Evolutionary conservation across 2,113 vertebrate species (phyloP), one percentile per base, ranked within the genome.

Genomic region (Natator depressus): DNA sequence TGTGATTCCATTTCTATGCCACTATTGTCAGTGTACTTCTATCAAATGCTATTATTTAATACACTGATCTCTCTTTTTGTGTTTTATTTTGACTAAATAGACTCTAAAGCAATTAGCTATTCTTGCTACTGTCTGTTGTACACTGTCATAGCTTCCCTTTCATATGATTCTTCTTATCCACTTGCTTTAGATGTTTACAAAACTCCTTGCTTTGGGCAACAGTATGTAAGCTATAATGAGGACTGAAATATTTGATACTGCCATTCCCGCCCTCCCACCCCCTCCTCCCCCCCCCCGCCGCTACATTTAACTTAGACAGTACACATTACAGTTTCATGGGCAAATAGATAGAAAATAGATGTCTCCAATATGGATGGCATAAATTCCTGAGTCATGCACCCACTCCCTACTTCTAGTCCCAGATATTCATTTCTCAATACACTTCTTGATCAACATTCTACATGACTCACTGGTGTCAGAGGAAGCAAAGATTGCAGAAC

Each of bases 211-310:
- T 75, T 42, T 42, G 20, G 38, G 38, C 22, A 38, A 75, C 27
- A 79, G 4, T 49, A 79, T 2, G 16, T 46, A 76, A 27, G 38
- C 27, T 31, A 31, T 50, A 19, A 50, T 79, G 49, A 79, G 27
- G 42, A 79, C 14, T 31, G 25, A 49, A 79, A 50, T 13, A 79
- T 49, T 13, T 80, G 78, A 50, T 51, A 35, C 14, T 51, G 78
- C 9, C 4, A 80, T 80, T 47, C 27, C 2, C n/a, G n/a, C n/a
- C n/a, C n/a, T n/a, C n/a, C n/a, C n/a, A n/a, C n/a, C n/a, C n/a
- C n/a, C n/a, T n/a, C n/a, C n/a, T n/a, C n/a, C n/a, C n/a, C n/a
- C 25, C 25, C 24, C 2, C 4, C 46, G 8, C 9, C 5, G 29
- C 27, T 51, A 49, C 29, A 51, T 80, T 80, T 50, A 47, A 50